Evolutionary conservation across 2,888 invertebrate species (phyloP), one percentile per base, ranked within the genome.

Genomic region (Embidobia sp.): DNA sequence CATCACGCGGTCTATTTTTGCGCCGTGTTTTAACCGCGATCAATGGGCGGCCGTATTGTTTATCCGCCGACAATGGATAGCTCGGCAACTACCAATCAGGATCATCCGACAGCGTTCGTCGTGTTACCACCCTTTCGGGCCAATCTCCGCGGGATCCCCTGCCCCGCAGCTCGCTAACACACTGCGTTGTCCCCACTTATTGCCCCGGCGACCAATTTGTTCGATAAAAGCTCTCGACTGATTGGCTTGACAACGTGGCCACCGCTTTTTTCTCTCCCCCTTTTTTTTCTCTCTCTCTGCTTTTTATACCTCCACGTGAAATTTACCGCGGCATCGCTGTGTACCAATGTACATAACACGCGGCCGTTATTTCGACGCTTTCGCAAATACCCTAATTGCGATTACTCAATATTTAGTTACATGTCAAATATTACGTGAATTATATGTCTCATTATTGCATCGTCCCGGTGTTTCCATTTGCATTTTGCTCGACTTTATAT

Each of bases 11-110:
- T 35, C 42, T 40, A 75, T 78, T 78, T 79, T 79, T 61, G 10
- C 5, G 6, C 27, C 27, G 51, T 51, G 76, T 51, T 63, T 57
- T 51, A 49, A 61, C n/a, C 67, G 11, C 48, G 29, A n/a, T n/a
- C n/a, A n/a, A n/a, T n/a, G n/a, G n/a, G 57, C 57, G 35, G 66
- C 59, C 72, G 67, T 77, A 67, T 77, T 77, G 72, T 77, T 80
- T 75, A 74, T 77, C 75, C 77, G 37, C 61, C 81, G 80, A 81
- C 80, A 83, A 82, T 83, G 81, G 85, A 87, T 87, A 85, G 86
- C 85, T 85, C 84, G 81, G 87, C 88, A 87, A 87, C 88, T 86
- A 88, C 88, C 88, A 88, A 88, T 88, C 88, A 88, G 88, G 88
- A 88, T 88, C 86, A 86, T 87, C 87, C 85, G 88, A 87, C 88